phyloP scores from a whole-genome alignment of 2,888 invertebrate genomes.

The Iphiclides podalirius region DNA sequence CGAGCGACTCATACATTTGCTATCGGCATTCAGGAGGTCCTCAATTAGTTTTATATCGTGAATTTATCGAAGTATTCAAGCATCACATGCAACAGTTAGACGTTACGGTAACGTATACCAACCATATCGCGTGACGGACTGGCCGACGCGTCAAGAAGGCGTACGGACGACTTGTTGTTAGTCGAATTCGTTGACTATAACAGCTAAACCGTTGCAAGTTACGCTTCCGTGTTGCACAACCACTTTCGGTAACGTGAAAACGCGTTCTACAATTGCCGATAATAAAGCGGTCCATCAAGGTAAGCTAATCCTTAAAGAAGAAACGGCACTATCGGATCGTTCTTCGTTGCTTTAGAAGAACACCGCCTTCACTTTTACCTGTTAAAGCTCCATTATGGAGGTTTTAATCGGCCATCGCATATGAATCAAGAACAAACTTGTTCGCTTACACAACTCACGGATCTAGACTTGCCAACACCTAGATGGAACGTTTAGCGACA shows the following conservation, averaged over 20 bases:
- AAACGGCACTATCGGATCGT: slow-evolving; percentile 6
- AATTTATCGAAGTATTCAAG: slow-evolving; percentile 42
- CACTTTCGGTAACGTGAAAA: slow-evolving; percentile 18
- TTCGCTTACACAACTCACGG: slow-evolving; percentile 4
- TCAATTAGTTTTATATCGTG: slow-evolving; percentile 24
- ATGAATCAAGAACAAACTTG: slow-evolving; percentile 12
- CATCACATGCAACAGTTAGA: slow-evolving; percentile 57
- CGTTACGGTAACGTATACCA: slow-evolving; percentile 53
- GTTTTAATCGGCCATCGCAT: slow-evolving; percentile 7
- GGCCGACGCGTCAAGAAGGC: slow-evolving; percentile 41
- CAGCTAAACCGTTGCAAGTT: slow-evolving; percentile 22
- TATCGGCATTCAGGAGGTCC: background rate
- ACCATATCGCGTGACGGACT: slow-evolving; percentile 52
- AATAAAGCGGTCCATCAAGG: slow-evolving; percentile 12
- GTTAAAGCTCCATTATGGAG: too few relatives aligned
- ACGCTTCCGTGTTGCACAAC: slow-evolving; percentile 44
- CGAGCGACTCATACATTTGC: too few relatives aligned
- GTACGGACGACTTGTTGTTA: slow-evolving; percentile 26
- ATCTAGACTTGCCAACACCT: slow-evolving; percentile 14
- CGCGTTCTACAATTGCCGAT: background rate
- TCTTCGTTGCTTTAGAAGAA: slow-evolving; percentile 1
- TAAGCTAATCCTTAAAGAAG: slow-evolving; percentile 10
- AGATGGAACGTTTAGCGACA: slow-evolving; percentile 12
- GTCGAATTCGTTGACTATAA: slow-evolving; percentile 17
- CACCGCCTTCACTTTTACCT: background rate